Conservation (phyloP, 2,888 invertebrate genomes). For the Yponomeuta cagnagella region DNA sequence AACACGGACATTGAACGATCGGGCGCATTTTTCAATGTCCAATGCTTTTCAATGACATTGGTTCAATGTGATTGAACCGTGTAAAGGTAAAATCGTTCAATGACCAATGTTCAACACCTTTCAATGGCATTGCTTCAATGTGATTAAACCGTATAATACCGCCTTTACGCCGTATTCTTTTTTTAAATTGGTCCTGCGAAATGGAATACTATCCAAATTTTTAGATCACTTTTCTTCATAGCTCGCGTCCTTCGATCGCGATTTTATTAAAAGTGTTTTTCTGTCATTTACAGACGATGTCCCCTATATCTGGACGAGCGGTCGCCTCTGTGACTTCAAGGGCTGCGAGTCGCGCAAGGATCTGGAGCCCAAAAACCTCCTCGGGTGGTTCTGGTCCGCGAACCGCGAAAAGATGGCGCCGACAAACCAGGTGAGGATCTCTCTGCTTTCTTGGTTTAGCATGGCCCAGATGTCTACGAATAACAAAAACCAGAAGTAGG, state of each 20-base stretch:
- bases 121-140: no score
- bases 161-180: no score
- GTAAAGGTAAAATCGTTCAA: no score
- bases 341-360: slow-evolving; percentile 92
- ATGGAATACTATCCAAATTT: neutral
- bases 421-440: slow-evolving; percentile 78
- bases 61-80: no score
- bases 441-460: no score
- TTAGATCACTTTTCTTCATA: neutral
- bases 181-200: neutral
- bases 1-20: no score
- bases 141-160: no score
- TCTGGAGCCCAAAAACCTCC: slow-evolving; percentile 88
- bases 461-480: no score
- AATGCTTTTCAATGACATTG: no score
- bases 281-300: slow-evolving; percentile 79
- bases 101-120: no score
- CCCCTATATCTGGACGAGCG: slow-evolving; percentile 95
- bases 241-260: neutral
- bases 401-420: slow-evolving; percentile 90
- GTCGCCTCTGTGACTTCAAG: slow-evolving; percentile 94
- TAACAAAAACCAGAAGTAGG: no score
- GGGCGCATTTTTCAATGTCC: no score
- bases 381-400: slow-evolving; percentile 96
- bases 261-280: neutral